These are phyloP conservation scores for Antrozous pallidus DNA, from an alignment of 2,797 vertebrate genomes.

Conservation along the genomic window DNA sequence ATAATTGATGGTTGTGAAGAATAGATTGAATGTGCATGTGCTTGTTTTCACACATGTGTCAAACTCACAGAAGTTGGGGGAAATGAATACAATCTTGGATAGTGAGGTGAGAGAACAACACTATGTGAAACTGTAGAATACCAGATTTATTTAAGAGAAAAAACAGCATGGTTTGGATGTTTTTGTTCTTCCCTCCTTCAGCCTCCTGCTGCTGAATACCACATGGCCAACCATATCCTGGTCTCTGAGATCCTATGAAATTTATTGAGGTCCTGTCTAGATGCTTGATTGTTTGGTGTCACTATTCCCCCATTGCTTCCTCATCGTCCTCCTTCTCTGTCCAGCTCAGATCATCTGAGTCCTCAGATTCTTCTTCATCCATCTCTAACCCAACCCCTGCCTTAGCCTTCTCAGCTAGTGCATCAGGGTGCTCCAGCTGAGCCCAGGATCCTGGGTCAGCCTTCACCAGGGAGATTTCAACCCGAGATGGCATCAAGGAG, in stretches of 20 bases:
- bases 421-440: conserved; percentile 89
- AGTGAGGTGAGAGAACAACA: conserved; percentile 66
- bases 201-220: conserved; percentile 32
- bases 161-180: conserved; percentile 38
- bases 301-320: conserved; percentile 67
- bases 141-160: conserved; percentile 62
- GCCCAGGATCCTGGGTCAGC: conserved; percentile 89
- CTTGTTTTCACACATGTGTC: conserved; percentile 43
- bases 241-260: conserved; percentile 46
- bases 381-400: conserved; percentile 45
- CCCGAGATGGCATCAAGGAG: conserved; percentile 91
- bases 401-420: conserved; percentile 12
- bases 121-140: conserved; percentile 65
- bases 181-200: conserved; percentile 57
- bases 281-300: conserved; percentile 29
- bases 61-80: not conserved
- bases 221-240: conserved; percentile 37
- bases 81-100: not conserved
- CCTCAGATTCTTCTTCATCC: conserved; percentile 64
- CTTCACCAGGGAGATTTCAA: conserved; percentile 91
- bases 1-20: conserved; percentile 18
- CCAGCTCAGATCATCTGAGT: conserved; percentile 84
- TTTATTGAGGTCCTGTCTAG: conserved; percentile 12
- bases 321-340: conserved; percentile 82
- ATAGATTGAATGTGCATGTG: not conserved